These are phyloP conservation scores for Macrosiphum euphorbiae DNA, from an alignment of 2,888 invertebrate genomes.

Conservation along the genomic window DNA sequence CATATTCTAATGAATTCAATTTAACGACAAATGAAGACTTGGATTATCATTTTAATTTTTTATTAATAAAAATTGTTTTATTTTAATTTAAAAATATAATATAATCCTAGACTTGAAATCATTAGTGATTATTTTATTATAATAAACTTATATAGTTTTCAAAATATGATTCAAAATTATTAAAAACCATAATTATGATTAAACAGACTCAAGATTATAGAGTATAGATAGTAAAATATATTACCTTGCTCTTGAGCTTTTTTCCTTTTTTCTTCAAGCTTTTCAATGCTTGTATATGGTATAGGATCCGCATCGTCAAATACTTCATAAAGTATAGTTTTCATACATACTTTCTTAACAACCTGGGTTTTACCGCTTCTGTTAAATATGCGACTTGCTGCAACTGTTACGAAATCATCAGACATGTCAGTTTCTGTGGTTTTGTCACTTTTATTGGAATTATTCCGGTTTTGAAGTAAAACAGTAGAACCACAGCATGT, in stretches of 20 bases:
- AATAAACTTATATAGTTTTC: neutral
- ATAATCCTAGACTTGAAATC: neutral
- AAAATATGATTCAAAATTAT: neutral
- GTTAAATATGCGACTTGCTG: slow-evolving; percentile 56
- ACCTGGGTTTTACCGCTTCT: slow-evolving; percentile 57
- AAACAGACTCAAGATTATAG: neutral
- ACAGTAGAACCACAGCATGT: slow-evolving; percentile 60
- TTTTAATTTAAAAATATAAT: neutral
- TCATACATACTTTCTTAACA: slow-evolving; percentile 38
- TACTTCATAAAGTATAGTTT: slow-evolving; percentile 57
- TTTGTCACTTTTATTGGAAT: slow-evolving; percentile 52
- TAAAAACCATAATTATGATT: neutral
- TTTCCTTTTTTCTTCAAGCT: slow-evolving; percentile 54
- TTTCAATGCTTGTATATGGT: slow-evolving; percentile 55
- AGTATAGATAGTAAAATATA: neutral
- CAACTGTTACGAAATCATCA: slow-evolving; percentile 55
- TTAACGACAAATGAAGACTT: neutral
- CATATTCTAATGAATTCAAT: neutral
- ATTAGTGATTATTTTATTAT: neutral
- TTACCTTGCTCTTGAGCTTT: slow-evolving; percentile 36
- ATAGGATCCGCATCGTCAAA: slow-evolving; percentile 37
- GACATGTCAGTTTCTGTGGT: slow-evolving; percentile 54
- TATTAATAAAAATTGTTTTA: neutral
- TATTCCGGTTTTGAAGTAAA: slow-evolving; percentile 21
- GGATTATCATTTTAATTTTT: neutral